Percentiles rank a stretch among this genome's conserved stretches.
These are phyloP conservation scores for Amazona guildingii DNA, from an alignment of 2,113 vertebrate genomes.

Conservation along the genomic window DNA sequence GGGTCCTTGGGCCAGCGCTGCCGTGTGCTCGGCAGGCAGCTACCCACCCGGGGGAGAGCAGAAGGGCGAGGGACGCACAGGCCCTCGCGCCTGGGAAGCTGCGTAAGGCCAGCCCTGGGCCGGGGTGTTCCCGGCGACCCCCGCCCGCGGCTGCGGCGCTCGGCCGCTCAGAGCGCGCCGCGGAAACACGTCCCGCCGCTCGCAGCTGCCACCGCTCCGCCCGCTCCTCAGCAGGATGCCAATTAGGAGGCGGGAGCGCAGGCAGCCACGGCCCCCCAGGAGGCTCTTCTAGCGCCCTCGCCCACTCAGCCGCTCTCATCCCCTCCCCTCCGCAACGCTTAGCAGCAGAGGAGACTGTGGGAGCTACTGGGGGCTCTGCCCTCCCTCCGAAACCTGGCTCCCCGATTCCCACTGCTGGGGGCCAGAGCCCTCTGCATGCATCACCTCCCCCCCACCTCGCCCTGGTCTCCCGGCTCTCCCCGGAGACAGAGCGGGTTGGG, in stretches of 20 bases:
- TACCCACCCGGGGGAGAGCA: too few relatives aligned
- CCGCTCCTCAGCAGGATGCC: slow-evolving; percentile 26
- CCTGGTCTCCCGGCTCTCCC: neutral
- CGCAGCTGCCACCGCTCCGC: slow-evolving; percentile 35
- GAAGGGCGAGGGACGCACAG: neutral
- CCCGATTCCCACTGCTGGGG: neutral
- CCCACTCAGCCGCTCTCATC: neutral
- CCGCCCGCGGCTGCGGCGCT: neutral
- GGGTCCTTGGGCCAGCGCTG: neutral
- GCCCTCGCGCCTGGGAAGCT: neutral
- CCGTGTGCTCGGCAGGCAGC: fast-evolving
- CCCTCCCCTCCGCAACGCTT: neutral
- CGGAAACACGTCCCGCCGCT: neutral
- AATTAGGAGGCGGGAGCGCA: slow-evolving; percentile 24
- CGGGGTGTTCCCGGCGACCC: neutral
- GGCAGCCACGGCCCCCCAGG: neutral
- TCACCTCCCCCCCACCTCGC: neutral
- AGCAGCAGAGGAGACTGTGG: neutral
- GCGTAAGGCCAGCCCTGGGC: neutral
- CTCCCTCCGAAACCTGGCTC: neutral
- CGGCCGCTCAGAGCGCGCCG: neutral
- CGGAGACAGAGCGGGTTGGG: neutral
- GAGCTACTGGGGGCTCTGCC: neutral
- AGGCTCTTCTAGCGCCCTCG: neutral
- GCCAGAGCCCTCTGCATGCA: neutral